Percentiles rank a stretch among this genome's conserved stretches.
Conservation (phyloP, 2,113 vertebrate genomes). For the Spermophilus dauricus region DNA sequence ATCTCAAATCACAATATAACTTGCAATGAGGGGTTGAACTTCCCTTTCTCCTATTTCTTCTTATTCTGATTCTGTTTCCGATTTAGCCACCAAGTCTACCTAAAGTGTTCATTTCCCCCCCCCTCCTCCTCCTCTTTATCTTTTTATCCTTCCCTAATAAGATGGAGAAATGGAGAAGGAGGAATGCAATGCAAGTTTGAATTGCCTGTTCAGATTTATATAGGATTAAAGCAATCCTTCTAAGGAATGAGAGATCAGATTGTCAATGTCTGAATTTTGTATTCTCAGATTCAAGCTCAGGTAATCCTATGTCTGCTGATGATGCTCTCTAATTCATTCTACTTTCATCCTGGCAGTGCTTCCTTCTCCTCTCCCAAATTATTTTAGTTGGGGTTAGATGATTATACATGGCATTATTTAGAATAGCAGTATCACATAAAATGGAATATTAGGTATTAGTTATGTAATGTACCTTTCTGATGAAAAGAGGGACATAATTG, state of each 20-base stretch:
- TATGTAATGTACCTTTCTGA: background rate
- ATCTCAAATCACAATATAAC: constrained; percentile 33
- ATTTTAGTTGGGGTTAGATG: background rate
- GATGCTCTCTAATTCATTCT: background rate
- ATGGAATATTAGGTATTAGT: background rate
- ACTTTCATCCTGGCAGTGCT: background rate
- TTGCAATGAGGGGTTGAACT: background rate
- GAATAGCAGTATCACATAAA: background rate
- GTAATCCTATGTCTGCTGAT: background rate
- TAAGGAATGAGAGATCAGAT: background rate
- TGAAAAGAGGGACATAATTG: background rate
- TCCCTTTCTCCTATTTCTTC: background rate
- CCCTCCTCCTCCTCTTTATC: background rate
- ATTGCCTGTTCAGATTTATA: background rate
- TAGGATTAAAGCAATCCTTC: background rate
- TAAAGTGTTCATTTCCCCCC: background rate
- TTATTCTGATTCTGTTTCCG: background rate
- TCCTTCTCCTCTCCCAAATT: background rate
- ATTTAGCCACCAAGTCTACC: background rate
- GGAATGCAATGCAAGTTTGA: background rate
- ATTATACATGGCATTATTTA: constrained; percentile 44
- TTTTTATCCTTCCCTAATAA: background rate
- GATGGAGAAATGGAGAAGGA: background rate
- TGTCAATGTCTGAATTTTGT: constrained; percentile 19
- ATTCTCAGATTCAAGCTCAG: background rate